Evolutionary conservation across 1,140 invertebrate species (phyloP).

Genomic region (Lithobius niger): DNA sequence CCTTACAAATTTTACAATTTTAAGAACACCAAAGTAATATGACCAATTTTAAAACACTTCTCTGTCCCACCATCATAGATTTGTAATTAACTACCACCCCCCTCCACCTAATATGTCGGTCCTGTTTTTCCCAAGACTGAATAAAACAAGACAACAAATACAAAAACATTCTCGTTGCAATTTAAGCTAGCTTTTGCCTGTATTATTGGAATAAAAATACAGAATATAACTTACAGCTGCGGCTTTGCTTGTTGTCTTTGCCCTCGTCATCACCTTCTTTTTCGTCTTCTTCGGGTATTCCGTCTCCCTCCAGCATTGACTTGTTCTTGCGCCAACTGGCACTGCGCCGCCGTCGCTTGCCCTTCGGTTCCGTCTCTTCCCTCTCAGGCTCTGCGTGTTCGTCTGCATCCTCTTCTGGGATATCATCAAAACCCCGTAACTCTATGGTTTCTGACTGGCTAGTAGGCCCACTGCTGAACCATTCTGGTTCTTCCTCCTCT

Average conservation of each 20-base stretch:
- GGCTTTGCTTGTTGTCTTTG: neutral
- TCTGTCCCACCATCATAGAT: too few species aligned
- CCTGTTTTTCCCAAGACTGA: too few species aligned
- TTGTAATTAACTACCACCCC: too few species aligned
- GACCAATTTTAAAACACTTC: too few species aligned
- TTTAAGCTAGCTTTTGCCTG: too few species aligned
- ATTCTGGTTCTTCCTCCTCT: constrained; percentile 37
- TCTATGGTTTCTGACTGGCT: constrained; percentile 88
- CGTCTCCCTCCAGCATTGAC: constrained; percentile 11
- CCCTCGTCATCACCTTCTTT: constrained; percentile 7
- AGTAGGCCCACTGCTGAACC: constrained; percentile 71
- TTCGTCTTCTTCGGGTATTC: constrained; percentile 13
- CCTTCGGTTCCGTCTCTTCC: constrained; percentile 4
- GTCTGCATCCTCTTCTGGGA: constrained; percentile 34
- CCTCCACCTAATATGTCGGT: too few species aligned
- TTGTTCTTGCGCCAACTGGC: constrained; percentile 8
- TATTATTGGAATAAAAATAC: too few species aligned
- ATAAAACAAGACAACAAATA: too few species aligned
- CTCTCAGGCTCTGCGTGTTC: constrained; percentile 9
- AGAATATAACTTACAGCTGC: neutral
- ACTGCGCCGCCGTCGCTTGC: neutral
- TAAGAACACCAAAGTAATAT: too few species aligned
- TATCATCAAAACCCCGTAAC: constrained; percentile 73
- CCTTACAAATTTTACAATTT: too few species aligned
- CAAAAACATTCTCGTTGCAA: too few species aligned